Conservation (phyloP, 2,888 invertebrate species). For the Sisyra nigra region DNA sequence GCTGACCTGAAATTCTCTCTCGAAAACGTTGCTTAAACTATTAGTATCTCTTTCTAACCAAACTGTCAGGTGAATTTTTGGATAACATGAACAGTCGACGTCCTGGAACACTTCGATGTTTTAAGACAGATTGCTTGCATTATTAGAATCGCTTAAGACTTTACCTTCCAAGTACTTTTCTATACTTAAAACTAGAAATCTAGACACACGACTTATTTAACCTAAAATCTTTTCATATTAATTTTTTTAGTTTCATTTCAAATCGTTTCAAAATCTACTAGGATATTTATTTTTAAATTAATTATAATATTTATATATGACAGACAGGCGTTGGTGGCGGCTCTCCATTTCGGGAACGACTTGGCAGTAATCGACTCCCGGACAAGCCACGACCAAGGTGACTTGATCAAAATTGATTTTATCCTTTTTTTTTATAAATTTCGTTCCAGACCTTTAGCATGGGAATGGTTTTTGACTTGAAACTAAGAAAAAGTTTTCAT, state of each 20-base stretch:
- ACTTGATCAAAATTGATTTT: slow-evolving; percentile 6
- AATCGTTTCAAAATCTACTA: not conserved
- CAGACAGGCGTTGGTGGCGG: slow-evolving; percentile 42
- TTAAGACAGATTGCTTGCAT: no score
- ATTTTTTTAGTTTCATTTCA: not conserved
- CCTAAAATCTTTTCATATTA: no score
- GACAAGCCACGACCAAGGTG: slow-evolving; percentile 71
- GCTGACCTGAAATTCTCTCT: no score
- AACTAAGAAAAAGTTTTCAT: not conserved
- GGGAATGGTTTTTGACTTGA: not conserved
- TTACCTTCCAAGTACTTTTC: no score
- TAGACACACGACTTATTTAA: no score
- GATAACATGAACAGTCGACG: no score
- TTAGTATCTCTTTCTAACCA: no score
- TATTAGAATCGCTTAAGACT: no score
- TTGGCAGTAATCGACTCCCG: slow-evolving; percentile 74
- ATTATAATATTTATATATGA: not conserved
- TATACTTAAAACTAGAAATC: no score
- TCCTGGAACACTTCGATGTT: no score
- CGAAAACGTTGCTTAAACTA: no score
- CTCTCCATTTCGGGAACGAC: slow-evolving; percentile 77
- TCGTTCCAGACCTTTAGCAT: not conserved
- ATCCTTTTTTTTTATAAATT: not conserved
- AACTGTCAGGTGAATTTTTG: no score
- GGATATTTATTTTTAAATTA: not conserved